These are phyloP conservation scores for Phalera bucephala DNA, from an alignment of 2,888 invertebrate species.

Conservation along the genomic window DNA sequence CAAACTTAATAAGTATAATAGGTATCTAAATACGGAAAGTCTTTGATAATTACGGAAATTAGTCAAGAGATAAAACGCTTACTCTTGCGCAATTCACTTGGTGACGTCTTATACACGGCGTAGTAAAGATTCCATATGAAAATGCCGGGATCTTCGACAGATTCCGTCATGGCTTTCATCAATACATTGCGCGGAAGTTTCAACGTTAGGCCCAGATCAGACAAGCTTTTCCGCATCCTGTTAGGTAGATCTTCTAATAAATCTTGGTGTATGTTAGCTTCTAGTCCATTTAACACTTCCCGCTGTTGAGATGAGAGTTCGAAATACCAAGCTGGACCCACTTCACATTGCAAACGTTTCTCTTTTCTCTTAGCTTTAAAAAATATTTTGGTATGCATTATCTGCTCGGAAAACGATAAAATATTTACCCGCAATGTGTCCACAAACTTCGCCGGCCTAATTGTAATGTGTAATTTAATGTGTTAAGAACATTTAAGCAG, in stretches of 20 bases:
- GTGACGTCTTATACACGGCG: slow-evolving; percentile 54
- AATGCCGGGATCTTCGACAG: slow-evolving; percentile 61
- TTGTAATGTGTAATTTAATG: too few species aligned
- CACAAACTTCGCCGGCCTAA: too few species aligned
- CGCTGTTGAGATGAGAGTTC: slow-evolving; percentile 62
- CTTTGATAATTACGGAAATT: too few species aligned
- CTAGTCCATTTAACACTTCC: slow-evolving; percentile 47
- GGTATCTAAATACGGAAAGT: too few species aligned
- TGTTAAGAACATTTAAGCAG: too few species aligned
- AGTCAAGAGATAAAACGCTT: too few species aligned
- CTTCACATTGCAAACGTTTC: slow-evolving; percentile 45
- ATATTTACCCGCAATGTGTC: too few species aligned
- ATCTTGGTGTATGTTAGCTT: slow-evolving; percentile 62
- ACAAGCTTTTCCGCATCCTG: slow-evolving; percentile 50
- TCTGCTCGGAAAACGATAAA: not conserved
- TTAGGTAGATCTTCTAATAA: slow-evolving; percentile 61
- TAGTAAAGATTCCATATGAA: slow-evolving; percentile 72
- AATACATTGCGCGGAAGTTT: slow-evolving; percentile 47
- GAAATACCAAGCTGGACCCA: slow-evolving; percentile 64
- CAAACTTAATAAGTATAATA: too few species aligned
- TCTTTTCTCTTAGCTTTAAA: slow-evolving; percentile 45
- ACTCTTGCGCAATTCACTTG: slow-evolving; percentile 53
- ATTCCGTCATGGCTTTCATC: slow-evolving; percentile 55
- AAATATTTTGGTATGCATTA: not conserved
- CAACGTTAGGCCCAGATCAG: slow-evolving; percentile 59